Evolutionary conservation across 2,797 vertebrate species (phyloP), one percentile per base, ranked within the genome.

Genomic region (Sardinella longiceps): DNA sequence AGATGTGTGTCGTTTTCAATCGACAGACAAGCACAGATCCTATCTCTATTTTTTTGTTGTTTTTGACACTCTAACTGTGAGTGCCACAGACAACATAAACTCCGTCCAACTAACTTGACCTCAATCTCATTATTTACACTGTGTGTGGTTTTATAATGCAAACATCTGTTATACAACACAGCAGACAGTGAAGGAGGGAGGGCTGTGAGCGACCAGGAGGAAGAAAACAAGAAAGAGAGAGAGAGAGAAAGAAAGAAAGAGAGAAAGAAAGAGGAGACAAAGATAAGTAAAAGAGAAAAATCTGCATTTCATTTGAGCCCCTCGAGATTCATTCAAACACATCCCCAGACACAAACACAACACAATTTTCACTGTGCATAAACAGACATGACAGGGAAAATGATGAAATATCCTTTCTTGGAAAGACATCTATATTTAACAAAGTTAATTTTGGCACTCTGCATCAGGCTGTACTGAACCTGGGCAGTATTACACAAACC

Each of bases 91-190:
- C 63, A 70, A 37, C 63, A 70, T 70, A 70, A 70, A 70, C 63
- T 14, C 3, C 0, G 18, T 39, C 20, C 70, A 43, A 77, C 23
- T 43, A 77, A 77, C 70, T 77, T 77, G 70, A 43, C 85, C 80
- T 83, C 90, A 91, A 91, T 92, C 90, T 84, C 87, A 84, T 90
- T 87, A 89, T 37, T 88, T 58, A 56, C 15, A 85, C 85, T 88
- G 63, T 89, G 87, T 83, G 82, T 66, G 82, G 90, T 87, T 88
- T 91, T 86, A 85, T 85, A 87, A 87, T 86, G 70, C 63, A 83
- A 1, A 77, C 70, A 18, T 43, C 33, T 43, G 37, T 77, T 77
- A 77, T 20, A 20, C 70, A 43, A 77, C 70, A 77, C 15, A 10
- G 56, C 56, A 60, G 56, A 18, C 50, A 53, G 14, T 18, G 50